Evolutionary conservation across 1,140 invertebrate genomes (phyloP).

Genomic region (Lucilia sericata): DNA sequence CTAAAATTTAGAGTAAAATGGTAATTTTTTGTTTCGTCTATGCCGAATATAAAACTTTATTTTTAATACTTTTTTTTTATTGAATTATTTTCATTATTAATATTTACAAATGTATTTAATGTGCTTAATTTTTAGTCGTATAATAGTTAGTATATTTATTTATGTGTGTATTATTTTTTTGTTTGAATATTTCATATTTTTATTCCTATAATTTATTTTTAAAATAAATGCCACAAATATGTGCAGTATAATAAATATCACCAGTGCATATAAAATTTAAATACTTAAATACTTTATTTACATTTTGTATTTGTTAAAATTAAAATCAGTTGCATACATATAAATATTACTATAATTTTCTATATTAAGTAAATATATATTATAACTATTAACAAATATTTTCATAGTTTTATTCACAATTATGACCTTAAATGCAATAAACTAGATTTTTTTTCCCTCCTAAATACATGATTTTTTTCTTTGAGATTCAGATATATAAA

Average conservation of each 20-base stretch:
- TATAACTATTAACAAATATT: no score
- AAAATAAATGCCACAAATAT: conserved; percentile 27
- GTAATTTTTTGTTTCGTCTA: neutral
- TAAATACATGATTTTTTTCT: no score
- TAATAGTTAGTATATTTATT: neutral
- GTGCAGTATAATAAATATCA: conserved; percentile 24
- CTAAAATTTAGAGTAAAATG: neutral
- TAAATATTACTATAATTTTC: no score
- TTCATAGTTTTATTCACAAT: no score
- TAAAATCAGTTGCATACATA: no score
- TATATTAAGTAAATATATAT: no score
- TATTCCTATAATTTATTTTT: conserved; percentile 9
- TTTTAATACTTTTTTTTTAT: neutral
- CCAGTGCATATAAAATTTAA: conserved; percentile 16
- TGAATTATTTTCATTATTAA: neutral
- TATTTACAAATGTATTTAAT: neutral
- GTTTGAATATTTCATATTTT: neutral
- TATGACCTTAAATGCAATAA: no score
- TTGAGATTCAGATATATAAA: no score
- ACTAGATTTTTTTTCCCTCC: no score
- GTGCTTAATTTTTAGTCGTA: neutral
- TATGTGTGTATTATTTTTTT: neutral
- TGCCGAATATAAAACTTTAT: neutral
- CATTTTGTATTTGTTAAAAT: neutral
- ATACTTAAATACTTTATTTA: neutral